phyloP scores from a whole-genome alignment of 2,797 vertebrate genomes.

The Cuniculus paca region DNA sequence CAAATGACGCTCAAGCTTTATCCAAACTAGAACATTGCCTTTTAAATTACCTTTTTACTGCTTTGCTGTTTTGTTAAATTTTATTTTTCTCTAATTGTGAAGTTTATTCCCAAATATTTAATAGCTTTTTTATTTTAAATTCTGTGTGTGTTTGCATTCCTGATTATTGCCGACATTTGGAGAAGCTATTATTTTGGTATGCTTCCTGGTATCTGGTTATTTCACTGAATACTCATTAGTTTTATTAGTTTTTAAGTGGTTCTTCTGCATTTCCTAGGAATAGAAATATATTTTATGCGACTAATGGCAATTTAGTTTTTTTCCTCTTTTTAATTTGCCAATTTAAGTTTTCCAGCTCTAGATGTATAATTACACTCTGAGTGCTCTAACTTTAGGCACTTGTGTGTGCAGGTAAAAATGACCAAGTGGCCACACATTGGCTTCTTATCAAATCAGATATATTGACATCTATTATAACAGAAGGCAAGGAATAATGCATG shows the following conservation, averaged over 20 bases:
- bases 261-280: slow-evolving; percentile 56
- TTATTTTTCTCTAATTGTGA: not conserved
- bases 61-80: slow-evolving; percentile 5
- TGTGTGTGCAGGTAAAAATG: not conserved
- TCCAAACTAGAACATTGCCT: not conserved
- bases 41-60: not conserved
- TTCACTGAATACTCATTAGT: slow-evolving; percentile 71
- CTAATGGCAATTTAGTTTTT: slow-evolving; percentile 63
- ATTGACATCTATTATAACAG: not conserved
- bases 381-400: not conserved
- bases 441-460: slow-evolving; percentile 1
- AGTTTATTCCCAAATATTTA: slow-evolving; percentile 40
- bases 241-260: slow-evolving; percentile 75
- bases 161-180: slow-evolving; percentile 47
- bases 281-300: slow-evolving; percentile 68
- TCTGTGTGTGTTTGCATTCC: not conserved
- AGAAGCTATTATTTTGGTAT: slow-evolving; percentile 66
- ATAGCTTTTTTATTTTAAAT: not conserved
- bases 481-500: not conserved
- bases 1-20: not conserved
- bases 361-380: not conserved
- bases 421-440: not conserved
- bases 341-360: slow-evolving; percentile 21
- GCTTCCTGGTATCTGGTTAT: slow-evolving; percentile 65
- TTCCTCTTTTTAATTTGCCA: slow-evolving; percentile 7